These are phyloP conservation scores for Bradynema listronoti DNA, from an alignment of 1,140 invertebrate species.

Conservation along the genomic window DNA sequence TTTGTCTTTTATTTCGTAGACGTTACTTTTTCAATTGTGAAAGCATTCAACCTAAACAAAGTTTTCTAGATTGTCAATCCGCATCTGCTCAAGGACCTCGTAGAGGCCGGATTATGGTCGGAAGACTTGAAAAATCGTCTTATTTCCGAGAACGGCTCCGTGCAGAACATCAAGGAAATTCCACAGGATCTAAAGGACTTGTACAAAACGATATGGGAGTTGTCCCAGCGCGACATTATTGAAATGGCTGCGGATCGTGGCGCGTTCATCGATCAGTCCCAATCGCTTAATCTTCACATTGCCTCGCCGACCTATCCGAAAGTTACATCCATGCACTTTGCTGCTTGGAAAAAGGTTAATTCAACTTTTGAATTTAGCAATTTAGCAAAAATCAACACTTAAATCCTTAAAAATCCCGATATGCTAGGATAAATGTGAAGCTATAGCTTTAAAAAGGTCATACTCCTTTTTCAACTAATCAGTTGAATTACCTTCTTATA, in stretches of 20 bases:
- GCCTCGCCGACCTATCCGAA: slow-evolving; percentile 86
- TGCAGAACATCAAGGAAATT: slow-evolving; percentile 81
- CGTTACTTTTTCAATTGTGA: slow-evolving; percentile 7
- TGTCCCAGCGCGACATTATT: slow-evolving; percentile 83
- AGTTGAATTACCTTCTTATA: no score
- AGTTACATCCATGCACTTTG: slow-evolving; percentile 94
- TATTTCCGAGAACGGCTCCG: slow-evolving; percentile 81
- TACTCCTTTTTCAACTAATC: no score
- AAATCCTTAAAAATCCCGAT: no score
- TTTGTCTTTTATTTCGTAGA: background rate
- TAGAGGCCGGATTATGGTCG: slow-evolving; percentile 81
- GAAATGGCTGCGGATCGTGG: slow-evolving; percentile 96
- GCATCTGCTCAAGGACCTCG: slow-evolving; percentile 85
- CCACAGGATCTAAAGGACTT: slow-evolving; percentile 79
- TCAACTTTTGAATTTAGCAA: no score
- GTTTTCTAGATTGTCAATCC: slow-evolving; percentile 82
- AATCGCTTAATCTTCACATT: slow-evolving; percentile 92
- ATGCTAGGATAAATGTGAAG: no score
- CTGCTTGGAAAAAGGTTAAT: slow-evolving; percentile 81
- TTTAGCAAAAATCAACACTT: no score
- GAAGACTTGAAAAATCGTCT: slow-evolving; percentile 93
- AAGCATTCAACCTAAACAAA: slow-evolving; percentile 12
- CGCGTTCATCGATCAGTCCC: slow-evolving; percentile 96
- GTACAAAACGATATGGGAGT: slow-evolving; percentile 99
- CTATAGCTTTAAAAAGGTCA: no score